Evolutionary conservation across 2,888 invertebrate species (phyloP), one percentile per base, ranked within the genome.

Genomic region (Leptogaster cylindrica): DNA sequence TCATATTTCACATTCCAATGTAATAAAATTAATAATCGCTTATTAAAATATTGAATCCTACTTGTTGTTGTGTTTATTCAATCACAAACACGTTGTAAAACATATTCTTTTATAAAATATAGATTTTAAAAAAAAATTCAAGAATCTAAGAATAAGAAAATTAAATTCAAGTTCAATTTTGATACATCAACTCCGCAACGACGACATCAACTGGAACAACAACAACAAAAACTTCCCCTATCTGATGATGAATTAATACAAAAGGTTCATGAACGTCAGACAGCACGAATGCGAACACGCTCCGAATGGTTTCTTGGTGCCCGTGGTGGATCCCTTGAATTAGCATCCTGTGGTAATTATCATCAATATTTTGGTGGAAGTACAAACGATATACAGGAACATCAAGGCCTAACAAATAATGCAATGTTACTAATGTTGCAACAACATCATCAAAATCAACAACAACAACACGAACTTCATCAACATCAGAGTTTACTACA

Each of bases 251-350:
- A 65, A 65, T 31, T 48, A 5, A 50, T 65, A 12, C 16, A 50
- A 68, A 74, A 94, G 92, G 95, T 96, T 76, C 95, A 95, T 84
- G 95, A 95, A 84, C 87, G 95, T 79, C 97, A 98, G 86, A 91
- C 96, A 72, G 94, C 94, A 79, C 88, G 97, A 75, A 95, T 98
- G 94, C 89, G 93, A 80, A 95, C 96, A 73, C 89, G 97, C 75
- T 96, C 96, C 69, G 96, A 97, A 84, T 98, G 97, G 97, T 97
- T 96, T 85, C 87, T 94, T 81, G 78, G 77, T 66, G 79, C 78
- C 46, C 75, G 74, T 44, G 77, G 75, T 61, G 76, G 77, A 67
- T 74, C 72, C 71, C 75, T 72, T 73, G 77, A 72, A 73, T 76
- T 74, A 74, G 74, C 70, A 76, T 76, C 44, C 75, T 79, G 46